Evolutionary conservation across 2,113 vertebrate species (phyloP).

Genomic region (Cricetomys ansorgei): DNA sequence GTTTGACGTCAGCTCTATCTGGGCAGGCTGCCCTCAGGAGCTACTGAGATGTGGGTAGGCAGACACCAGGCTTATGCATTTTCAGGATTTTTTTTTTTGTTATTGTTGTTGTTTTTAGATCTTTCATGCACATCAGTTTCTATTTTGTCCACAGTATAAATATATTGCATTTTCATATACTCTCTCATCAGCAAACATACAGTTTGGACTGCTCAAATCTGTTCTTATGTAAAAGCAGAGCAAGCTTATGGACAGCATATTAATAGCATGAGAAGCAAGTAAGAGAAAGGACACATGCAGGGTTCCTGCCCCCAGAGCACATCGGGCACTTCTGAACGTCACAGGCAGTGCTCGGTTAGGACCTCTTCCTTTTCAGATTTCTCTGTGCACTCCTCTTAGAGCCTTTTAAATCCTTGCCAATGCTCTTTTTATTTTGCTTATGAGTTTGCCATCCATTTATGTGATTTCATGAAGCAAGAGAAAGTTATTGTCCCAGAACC

Average conservation of each 20-base stretch:
- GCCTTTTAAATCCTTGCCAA: neutral
- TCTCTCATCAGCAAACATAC: neutral
- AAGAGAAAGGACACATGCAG: neutral
- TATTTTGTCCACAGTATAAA: neutral
- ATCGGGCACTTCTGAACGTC: neutral
- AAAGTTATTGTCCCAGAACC: neutral
- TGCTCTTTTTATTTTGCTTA: neutral
- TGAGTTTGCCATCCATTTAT: neutral
- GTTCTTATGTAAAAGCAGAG: neutral
- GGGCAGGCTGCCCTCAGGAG: neutral
- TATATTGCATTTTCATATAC: constrained; percentile 22
- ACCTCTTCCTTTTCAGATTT: neutral
- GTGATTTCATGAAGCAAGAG: neutral
- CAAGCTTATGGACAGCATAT: neutral
- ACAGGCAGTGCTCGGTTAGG: neutral
- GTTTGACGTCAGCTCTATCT: neutral
- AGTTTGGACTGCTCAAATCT: neutral
- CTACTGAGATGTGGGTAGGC: neutral
- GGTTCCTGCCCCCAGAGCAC: neutral
- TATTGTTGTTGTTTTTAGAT: neutral
- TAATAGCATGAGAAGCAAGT: neutral
- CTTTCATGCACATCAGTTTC: neutral
- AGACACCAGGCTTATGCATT: neutral
- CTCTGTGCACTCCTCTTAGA: neutral
- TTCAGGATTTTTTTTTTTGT: neutral